Evolutionary conservation across 2,888 invertebrate species (phyloP).

Genomic region (Acanthococcus lagerstroemiae): DNA sequence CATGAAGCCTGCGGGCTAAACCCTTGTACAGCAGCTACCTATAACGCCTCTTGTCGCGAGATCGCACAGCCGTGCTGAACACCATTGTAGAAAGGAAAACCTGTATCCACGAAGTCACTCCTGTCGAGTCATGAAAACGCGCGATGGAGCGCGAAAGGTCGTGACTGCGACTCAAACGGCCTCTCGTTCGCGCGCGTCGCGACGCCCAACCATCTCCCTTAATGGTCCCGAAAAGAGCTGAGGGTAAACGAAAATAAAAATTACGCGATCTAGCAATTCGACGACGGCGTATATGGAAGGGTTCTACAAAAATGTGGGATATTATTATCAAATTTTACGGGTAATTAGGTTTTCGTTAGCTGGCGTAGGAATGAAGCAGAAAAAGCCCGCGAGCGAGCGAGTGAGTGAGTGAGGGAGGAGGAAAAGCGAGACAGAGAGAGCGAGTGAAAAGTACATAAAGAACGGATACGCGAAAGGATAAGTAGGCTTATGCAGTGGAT

Average conservation of each 20-base stretch:
- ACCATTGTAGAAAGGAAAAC: too few species aligned
- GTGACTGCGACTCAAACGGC: too few species aligned
- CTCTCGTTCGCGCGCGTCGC: too few species aligned
- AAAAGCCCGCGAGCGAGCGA: neutral
- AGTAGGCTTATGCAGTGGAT: constrained; percentile 20
- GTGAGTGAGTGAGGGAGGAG: neutral
- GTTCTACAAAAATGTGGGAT: neutral
- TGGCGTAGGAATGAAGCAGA: too few species aligned
- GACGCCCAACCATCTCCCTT: neutral
- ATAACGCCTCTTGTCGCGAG: too few species aligned
- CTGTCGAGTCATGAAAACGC: too few species aligned
- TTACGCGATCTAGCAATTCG: neutral
- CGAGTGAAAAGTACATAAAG: constrained; percentile 15
- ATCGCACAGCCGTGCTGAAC: too few species aligned
- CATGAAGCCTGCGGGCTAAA: too few species aligned
- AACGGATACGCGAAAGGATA: constrained; percentile 18
- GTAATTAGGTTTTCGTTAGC: constrained; percentile 24
- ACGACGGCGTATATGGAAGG: neutral
- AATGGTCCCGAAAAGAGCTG: neutral
- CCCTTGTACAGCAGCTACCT: too few species aligned
- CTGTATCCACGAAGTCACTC: too few species aligned
- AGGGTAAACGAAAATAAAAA: neutral
- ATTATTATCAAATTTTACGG: constrained; percentile 31
- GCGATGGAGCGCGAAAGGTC: too few species aligned
- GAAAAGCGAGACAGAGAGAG: neutral